Evolutionary conservation across 2,888 invertebrate genomes (phyloP), one percentile per base, ranked within the genome.

Genomic region (Margaritifera margaritifera): DNA sequence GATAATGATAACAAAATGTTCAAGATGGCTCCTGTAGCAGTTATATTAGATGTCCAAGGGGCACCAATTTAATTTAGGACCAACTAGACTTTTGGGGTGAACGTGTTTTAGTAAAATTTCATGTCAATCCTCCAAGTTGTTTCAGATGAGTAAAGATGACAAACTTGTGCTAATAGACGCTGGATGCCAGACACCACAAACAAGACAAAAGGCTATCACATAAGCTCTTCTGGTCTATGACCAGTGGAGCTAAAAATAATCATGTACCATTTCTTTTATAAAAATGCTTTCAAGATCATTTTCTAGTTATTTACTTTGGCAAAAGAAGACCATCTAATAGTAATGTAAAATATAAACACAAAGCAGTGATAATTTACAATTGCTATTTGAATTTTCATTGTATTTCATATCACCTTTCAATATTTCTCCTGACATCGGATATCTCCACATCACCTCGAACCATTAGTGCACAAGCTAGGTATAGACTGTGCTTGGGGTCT

Each of bases 401-500:
- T 51, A 19, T 27, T n/a, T 42, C 62, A 22, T 20, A 51, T 68
- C 72, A 89, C 90, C 88, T 88, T 71, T 90, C 90, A 69, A 90
- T 90, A 76, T 90, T 90, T 62, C 89, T 77, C 66, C 90, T 74
- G 52, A 91, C 87, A 78, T 91, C 90, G 11, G 90, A 90, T 50
- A 90, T 82, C 66, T 89, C 84, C 18, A 89, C 89, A 71, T 87
- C 85, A 11, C 90, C 90, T 55, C 90, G 76, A 20, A 90, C 87
- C 85, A 90, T 86, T 27, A 90, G 80, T 19, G 89, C 90, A 83
- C 89, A 90, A 18, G 90, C 90, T 69, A 91, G 82, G 78, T 90
- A 90, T 19, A 89, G 78, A 63, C 87, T 86, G 73, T 82, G 86
- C 68, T 86, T 87, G 4, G 90, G 89, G 71, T 90, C 89, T 6